Evolutionary conservation across 2,113 vertebrate genomes (phyloP).

Genomic region (Ranitomeya imitator): DNA sequence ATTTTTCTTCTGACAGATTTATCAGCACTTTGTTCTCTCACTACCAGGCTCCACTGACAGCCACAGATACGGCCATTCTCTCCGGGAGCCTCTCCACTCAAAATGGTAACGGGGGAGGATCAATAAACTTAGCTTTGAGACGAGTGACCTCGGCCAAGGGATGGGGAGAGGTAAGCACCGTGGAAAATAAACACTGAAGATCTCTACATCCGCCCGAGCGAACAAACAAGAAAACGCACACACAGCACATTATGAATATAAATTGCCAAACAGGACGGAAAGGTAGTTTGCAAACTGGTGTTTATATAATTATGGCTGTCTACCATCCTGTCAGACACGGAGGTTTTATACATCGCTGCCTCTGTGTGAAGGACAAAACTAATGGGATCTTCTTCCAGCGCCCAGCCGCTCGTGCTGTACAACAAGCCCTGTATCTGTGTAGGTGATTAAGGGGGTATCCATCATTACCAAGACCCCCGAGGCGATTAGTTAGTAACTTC

Average conservation of each 20-base stretch:
- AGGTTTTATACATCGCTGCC: constrained; percentile 52
- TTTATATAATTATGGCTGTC: constrained; percentile 52
- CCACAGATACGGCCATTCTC: constrained; percentile 92
- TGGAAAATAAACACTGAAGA: constrained; percentile 6
- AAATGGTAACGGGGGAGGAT: constrained; percentile 95
- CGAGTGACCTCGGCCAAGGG: constrained; percentile 91
- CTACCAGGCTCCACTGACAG: constrained; percentile 89
- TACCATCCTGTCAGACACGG: constrained; percentile 50
- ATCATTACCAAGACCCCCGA: constrained; percentile 44
- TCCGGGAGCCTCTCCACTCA: constrained; percentile 96
- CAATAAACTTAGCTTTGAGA: constrained; percentile 88
- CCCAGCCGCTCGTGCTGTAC: not conserved
- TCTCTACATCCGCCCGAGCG: not conserved
- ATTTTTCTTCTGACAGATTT: not conserved
- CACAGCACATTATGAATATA: constrained; percentile 37
- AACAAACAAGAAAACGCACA: constrained; percentile 21
- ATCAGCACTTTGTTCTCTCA: constrained; percentile 29
- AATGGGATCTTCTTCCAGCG: constrained; percentile 40
- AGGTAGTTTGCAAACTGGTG: constrained; percentile 52
- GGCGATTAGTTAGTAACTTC: constrained; percentile 26
- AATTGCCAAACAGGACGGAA: constrained; percentile 32
- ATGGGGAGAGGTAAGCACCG: constrained; percentile 89
- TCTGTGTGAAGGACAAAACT: constrained; percentile 52
- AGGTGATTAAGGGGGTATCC: constrained; percentile 42
- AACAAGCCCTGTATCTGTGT: constrained; percentile 6